Conservation (phyloP, 2,113 vertebrate genomes). For the Hemiscyllium ocellatum region DNA sequence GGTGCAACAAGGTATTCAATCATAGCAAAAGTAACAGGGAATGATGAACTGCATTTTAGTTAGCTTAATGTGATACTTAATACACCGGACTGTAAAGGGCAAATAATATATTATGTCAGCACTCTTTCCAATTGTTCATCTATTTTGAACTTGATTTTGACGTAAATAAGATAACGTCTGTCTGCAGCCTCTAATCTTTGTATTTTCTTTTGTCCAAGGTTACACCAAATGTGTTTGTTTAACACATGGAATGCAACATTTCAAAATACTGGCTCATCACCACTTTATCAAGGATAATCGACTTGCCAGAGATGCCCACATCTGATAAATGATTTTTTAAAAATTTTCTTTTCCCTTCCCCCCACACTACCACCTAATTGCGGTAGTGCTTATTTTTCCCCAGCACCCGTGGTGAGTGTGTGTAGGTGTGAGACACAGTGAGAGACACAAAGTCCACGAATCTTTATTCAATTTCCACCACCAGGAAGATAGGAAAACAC, state of each 20-base stretch:
- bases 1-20: conserved; percentile 26
- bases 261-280: not conserved
- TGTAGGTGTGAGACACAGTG: no score
- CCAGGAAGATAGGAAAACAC: no score
- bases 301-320: not conserved
- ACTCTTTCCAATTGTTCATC: not conserved
- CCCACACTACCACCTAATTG: no score
- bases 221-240: not conserved
- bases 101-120: not conserved
- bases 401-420: no score
- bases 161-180: not conserved
- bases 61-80: not conserved
- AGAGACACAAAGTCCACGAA: no score
- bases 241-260: not conserved
- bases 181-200: not conserved
- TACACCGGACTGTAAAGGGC: not conserved
- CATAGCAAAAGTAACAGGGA: not conserved
- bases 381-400: no score
- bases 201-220: not conserved
- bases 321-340: not conserved
- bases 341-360: no score
- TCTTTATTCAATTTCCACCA: no score
- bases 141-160: not conserved
- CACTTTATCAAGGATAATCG: not conserved
- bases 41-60: conserved; percentile 17